phyloP scores from a whole-genome alignment of 2,797 vertebrate species.

The Epinephelus awoara region DNA sequence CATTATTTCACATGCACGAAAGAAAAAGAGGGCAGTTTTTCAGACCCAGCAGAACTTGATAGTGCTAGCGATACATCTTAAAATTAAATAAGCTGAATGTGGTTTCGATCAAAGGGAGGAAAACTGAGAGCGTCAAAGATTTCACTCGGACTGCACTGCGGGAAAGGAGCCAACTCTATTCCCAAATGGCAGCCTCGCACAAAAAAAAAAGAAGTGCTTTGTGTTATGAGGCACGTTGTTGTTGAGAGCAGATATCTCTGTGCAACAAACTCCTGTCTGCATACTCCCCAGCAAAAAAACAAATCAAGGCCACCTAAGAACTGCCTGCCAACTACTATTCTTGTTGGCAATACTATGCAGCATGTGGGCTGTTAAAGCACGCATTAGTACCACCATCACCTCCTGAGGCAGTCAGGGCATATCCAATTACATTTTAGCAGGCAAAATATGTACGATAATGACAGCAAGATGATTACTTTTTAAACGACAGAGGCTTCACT shows the following conservation, averaged over 20 bases:
- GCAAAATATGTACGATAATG: constrained; percentile 57
- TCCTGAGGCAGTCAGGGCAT: constrained; percentile 52
- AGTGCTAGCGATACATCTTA: constrained; percentile 65
- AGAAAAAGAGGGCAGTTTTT: constrained; percentile 59
- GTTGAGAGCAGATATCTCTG: constrained; percentile 67
- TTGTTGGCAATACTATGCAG: constrained; percentile 61
- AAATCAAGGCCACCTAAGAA: constrained; percentile 76
- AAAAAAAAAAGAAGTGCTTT: constrained; percentile 58
- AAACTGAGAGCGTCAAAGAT: constrained; percentile 56
- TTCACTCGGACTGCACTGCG: constrained; percentile 65
- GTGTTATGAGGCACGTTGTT: constrained; percentile 69
- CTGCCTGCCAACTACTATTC: constrained; percentile 69
- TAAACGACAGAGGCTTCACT: constrained; percentile 26
- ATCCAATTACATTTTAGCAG: constrained; percentile 65
- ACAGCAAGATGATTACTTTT: constrained; percentile 37
- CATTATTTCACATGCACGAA: constrained; percentile 75
- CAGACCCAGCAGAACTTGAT: constrained; percentile 67
- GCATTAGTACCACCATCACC: constrained; percentile 48
- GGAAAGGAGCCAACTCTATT: constrained; percentile 63
- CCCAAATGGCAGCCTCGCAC: constrained; percentile 52
- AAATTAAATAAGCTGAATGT: constrained; percentile 72
- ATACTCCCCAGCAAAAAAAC: constrained; percentile 40
- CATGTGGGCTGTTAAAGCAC: constrained; percentile 58
- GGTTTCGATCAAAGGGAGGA: constrained; percentile 67
- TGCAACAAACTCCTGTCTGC: constrained; percentile 63